These are phyloP conservation scores for Erythrolamprus reginae DNA, from an alignment of 2,113 vertebrate species.

Conservation along the genomic window DNA sequence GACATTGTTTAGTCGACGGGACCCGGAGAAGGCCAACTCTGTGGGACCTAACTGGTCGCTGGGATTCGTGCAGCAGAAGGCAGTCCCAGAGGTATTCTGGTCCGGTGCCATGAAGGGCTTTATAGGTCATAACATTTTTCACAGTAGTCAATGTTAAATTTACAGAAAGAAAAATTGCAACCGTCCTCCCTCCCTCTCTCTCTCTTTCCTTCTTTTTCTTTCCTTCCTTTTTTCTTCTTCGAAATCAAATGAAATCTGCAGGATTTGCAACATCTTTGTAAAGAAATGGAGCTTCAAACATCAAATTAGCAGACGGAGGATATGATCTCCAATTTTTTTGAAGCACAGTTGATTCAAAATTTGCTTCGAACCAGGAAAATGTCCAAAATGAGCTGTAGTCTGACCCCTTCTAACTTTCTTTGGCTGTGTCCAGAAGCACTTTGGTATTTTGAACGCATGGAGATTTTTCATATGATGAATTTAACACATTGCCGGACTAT, in stretches of 20 bases:
- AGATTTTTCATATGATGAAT: not conserved
- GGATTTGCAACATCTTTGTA: not conserved
- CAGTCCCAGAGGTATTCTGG: no score
- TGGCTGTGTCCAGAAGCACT: not conserved
- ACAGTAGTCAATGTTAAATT: not conserved
- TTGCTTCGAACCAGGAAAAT: not conserved
- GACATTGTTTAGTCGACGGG: no score
- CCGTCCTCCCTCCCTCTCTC: no score
- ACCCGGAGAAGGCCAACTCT: no score
- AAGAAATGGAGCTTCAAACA: not conserved
- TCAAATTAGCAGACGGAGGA: not conserved
- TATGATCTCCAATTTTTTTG: not conserved
- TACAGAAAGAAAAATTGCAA: not conserved
- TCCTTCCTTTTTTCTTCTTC: no score
- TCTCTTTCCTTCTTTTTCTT: fast-evolving
- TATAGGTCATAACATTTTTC: no score
- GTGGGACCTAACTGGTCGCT: no score
- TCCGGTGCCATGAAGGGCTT: no score
- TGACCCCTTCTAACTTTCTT: not conserved
- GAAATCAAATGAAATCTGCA: not conserved
- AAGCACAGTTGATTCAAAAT: not conserved
- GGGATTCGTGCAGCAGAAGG: no score
- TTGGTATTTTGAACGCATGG: not conserved
- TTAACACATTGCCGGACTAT: not conserved
- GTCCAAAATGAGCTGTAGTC: not conserved